Evolutionary conservation across 2,888 invertebrate species (phyloP), one percentile per base, ranked within the genome.

Genomic region (Alentia gelatinosa): DNA sequence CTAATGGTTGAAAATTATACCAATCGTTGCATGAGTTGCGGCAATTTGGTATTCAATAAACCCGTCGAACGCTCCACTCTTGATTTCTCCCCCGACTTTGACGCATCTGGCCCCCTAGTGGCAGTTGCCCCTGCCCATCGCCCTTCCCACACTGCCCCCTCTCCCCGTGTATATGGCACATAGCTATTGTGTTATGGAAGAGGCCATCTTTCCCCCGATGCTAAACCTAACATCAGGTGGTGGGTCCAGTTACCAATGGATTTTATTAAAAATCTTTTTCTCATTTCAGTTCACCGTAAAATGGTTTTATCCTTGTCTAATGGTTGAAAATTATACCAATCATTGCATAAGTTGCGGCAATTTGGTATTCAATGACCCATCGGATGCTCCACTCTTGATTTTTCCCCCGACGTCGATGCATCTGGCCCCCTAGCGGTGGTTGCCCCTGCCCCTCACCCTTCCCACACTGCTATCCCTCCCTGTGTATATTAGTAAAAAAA

Each of bases 11-110:
- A 79, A 37, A 79, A 79, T 79, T 79, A 39, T 39, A 39, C 79
- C 79, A 79, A 39, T 39, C 79, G 79, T 79, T 79, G 79, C 79
- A 79, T 79, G 39, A 35, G 39, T 79, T 79, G 79, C 37, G 19
- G 15, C 79, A 79, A 79, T 79, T 79, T 79, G 1, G 79, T 79
- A 79, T 79, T 79, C 79, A 79, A 79, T 79, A 79, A 79, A 79
- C 79, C 37, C 79, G 12, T 26, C 74, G 12, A 33, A 33, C 74
- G 33, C 74, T 74, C 74, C 74, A 26, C 74, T 74, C 74, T 56
- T 56, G 56, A 56, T 56, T 56, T 56, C 56, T n/a, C 33, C 19
- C 26, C 74, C 74, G 33, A 30, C 74, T 12, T 74, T 33, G 12
- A 15, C 15, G 33, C 74, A 26, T 74, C 74, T 33, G 30, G 30